Percentiles rank a stretch among this genome's conserved stretches.
Evolutionary conservation across 2,797 vertebrate species (phyloP).

Genomic region (Catostomus latipinnis): DNA sequence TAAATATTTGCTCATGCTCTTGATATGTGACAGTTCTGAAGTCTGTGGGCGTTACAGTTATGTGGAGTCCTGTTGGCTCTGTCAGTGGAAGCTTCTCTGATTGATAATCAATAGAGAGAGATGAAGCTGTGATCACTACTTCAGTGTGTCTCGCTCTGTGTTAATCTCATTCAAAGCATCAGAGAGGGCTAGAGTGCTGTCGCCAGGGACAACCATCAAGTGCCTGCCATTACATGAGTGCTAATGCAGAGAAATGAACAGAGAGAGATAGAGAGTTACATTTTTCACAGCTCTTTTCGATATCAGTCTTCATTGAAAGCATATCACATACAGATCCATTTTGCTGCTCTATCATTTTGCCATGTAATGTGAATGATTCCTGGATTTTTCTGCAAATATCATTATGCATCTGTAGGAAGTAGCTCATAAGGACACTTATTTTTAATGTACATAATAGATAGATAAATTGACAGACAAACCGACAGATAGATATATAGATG

Average conservation of each 20-base stretch:
- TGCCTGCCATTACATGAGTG: slow-evolving; percentile 45
- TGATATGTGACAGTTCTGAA: slow-evolving; percentile 1
- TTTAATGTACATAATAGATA: too few species aligned
- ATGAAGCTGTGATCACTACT: slow-evolving; percentile 3
- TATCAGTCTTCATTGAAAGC: not conserved
- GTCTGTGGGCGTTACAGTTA: not conserved
- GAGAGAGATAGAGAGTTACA: not conserved
- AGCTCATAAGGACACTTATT: not conserved
- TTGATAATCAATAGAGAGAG: slow-evolving; percentile 49
- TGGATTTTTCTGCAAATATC: not conserved
- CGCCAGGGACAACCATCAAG: slow-evolving; percentile 47
- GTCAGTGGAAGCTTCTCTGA: slow-evolving; percentile 41
- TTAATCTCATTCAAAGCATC: slow-evolving; percentile 58
- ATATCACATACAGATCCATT: not conserved
- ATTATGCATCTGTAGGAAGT: not conserved
- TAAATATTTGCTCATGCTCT: not conserved
- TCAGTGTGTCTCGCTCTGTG: slow-evolving; percentile 24
- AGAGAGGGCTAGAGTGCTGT: slow-evolving; percentile 52
- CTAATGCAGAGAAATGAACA: slow-evolving; percentile 55
- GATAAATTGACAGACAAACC: slow-evolving; percentile 27
- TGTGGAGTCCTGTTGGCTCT: slow-evolving; percentile 23
- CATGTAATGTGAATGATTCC: not conserved
- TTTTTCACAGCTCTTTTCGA: not conserved
- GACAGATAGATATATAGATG: slow-evolving; percentile 17
- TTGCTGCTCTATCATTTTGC: not conserved